Evolutionary conservation across 53 echinoderm and acorn worm genomes (phyloP), one percentile per base, ranked within the genome.

Genomic region (Antedon mediterranea): DNA sequence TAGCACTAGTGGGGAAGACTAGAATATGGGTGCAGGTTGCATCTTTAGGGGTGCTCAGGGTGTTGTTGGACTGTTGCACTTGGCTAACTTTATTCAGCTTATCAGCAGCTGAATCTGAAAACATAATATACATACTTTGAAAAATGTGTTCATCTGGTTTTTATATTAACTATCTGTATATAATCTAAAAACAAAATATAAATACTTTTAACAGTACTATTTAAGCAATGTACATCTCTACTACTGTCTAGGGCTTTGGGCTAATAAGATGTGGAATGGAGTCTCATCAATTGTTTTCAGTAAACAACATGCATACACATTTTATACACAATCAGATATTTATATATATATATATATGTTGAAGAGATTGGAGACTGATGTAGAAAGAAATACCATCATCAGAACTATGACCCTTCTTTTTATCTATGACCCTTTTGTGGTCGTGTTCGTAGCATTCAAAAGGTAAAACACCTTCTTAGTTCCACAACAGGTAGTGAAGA

Each of bases 1-100:
- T 89, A 42, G 94, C 94, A 79, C 94, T 94, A 75, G 94, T 94
- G 23, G 94, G 94, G 89, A 94, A 94, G 87, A 94, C 94, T 81
- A 88, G 80, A 80, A 94, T 94, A 33, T 83, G 83, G 81, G 90
- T 91, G 72, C 90, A 90, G 79, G 88, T 93, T 73, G 94, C 94
- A 74, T 94, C 94, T 72, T 90, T 91, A 0, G 94, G 94, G 6
- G 94, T 90, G 77, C 91, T 90, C 27, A 94, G 87, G 84, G 89
- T 91, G 74, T 89, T 91, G 78, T 86, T 88, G 13, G 90, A 86
- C 79, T 94, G 94, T 78, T 94, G 91, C 29, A 89, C 80, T 81
- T 90, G 90, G 79, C 86, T 86, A 76, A 85, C 91, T 73, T 90
- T 90, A 74, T 91, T 90, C 77, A 89, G 88, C 79, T 90, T 90